Evolutionary conservation across 2,113 vertebrate species (phyloP).

Genomic region (Dipodomys stephensi): DNA sequence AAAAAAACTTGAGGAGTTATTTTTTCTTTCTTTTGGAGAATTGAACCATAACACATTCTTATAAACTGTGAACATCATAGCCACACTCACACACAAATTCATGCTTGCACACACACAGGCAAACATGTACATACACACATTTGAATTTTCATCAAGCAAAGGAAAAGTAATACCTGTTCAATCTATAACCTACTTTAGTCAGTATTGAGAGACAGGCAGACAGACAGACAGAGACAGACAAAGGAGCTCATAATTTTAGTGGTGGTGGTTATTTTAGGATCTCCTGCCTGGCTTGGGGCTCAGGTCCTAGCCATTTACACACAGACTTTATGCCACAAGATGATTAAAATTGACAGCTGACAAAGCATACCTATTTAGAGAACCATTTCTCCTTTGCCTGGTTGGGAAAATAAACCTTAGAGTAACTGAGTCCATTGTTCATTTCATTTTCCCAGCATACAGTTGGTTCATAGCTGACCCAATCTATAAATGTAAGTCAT

Average conservation of each 20-base stretch:
- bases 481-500: slow-evolving; percentile 74
- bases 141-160: background rate
- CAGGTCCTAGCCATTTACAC: background rate
- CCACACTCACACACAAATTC: too few species aligned
- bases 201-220: background rate
- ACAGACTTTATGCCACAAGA: background rate
- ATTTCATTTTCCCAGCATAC: slow-evolving; percentile 71
- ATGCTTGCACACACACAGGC: background rate
- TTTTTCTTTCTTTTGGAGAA: slow-evolving; percentile 45
- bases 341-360: slow-evolving; percentile 51
- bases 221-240: background rate
- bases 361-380: slow-evolving; percentile 33
- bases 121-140: background rate
- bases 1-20: background rate
- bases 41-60: background rate
- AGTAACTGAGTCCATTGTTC: slow-evolving; percentile 59
- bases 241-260: background rate
- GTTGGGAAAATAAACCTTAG: slow-evolving; percentile 62
- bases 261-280: background rate
- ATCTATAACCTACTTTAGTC: background rate
- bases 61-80: background rate
- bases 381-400: slow-evolving; percentile 28
- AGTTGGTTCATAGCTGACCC: slow-evolving; percentile 56
- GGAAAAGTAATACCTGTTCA: background rate
- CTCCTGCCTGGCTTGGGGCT: background rate